Base-by-base conservation (phyloP, 2,888 invertebrate genomes). In the Drosophila austrosaltans region DNA sequence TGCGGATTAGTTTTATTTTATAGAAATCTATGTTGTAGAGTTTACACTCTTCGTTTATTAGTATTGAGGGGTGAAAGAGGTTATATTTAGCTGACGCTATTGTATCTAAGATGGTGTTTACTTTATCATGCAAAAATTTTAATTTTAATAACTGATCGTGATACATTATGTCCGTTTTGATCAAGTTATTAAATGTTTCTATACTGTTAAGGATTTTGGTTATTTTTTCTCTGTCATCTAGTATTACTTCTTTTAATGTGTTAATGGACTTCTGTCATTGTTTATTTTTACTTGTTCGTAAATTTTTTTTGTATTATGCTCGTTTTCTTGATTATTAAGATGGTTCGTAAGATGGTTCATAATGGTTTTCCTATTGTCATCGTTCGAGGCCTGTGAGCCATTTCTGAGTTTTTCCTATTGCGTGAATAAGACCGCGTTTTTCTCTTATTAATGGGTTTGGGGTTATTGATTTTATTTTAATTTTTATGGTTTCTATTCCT, bases 221-320 rank as follows among this genome's bases (percentile, higher is more conserved):
- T 12, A 40, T 40, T 40, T 40, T 40, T 40, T 40, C 12, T 12
- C 39, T 40, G 39, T 39, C 39, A 39, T 39, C 39, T 12, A 40
- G 10, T 40, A 40, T 40, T 12, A 40, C 12, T 40, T 40, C 39
- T 40, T 40, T 39, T 10, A 12, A 12, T 40, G 39, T 40, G 39
- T 40, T 40, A 39, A 39, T 39, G 10, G 39, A 39, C 8, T 39
- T 39, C 10, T 39, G 39, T 39, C 39, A 12, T 40, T 12, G 10
- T 40, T 40, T 40, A 40, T 40, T 40, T 40, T 40, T 40, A 40
- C 40, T 40, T 40, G 40, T 40, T 40, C 10, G 40, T 40, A 10
- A 40, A 12, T 40, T 10, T 40, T 12, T 10, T 12, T 12, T 40
- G 12, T 40, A 12, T 40, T 40, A 40, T 40, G 10, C 2, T 40